A percentile compares a stretch with the other conserved stretches of the same genome.
Evolutionary conservation across 2,888 invertebrate species (phyloP).

Genomic region (Cephus rjabovi): DNA sequence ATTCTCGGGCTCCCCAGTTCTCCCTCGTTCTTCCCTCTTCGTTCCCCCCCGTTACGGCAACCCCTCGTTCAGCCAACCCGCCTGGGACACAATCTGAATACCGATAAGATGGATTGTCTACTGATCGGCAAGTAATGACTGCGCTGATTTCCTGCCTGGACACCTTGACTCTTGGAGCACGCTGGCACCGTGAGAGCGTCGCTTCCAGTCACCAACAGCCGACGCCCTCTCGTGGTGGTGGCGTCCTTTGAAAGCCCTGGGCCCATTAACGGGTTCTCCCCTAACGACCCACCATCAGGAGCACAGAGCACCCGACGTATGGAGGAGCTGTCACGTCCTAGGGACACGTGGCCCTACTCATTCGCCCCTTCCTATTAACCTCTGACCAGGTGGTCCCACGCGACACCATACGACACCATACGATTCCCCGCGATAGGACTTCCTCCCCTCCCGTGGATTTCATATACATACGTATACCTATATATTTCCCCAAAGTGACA

Average conservation of each 20-base stretch:
- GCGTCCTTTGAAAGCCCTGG: constrained; percentile 20
- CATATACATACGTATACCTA: too few relatives aligned
- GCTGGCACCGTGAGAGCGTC: too few relatives aligned
- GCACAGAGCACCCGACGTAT: too few relatives aligned
- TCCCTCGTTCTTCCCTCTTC: constrained; percentile 15
- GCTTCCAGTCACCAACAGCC: constrained; percentile 27
- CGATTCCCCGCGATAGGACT: constrained; percentile 27
- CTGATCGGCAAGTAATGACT: constrained; percentile 60
- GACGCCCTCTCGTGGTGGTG: constrained; percentile 43
- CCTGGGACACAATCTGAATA: constrained; percentile 49
- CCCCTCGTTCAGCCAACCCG: too few relatives aligned
- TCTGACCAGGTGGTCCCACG: constrained; percentile 34
- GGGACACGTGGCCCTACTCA: too few relatives aligned
- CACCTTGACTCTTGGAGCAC: too few relatives aligned
- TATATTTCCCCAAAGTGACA: constrained; percentile 12
- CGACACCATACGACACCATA: constrained; percentile 40
- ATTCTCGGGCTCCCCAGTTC: constrained; percentile 13
- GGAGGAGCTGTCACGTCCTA: too few relatives aligned
- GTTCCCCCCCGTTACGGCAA: not conserved
- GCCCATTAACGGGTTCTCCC: constrained; percentile 18
- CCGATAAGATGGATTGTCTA: constrained; percentile 57
- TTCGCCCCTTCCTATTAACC: constrained; percentile 10
- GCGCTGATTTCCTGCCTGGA: constrained; percentile 26
- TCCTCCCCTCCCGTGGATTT: too few relatives aligned
- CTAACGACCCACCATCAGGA: too few relatives aligned